phyloP scores from a whole-genome alignment of 2,113 vertebrate species.

The Amphiprion percula region DNA sequence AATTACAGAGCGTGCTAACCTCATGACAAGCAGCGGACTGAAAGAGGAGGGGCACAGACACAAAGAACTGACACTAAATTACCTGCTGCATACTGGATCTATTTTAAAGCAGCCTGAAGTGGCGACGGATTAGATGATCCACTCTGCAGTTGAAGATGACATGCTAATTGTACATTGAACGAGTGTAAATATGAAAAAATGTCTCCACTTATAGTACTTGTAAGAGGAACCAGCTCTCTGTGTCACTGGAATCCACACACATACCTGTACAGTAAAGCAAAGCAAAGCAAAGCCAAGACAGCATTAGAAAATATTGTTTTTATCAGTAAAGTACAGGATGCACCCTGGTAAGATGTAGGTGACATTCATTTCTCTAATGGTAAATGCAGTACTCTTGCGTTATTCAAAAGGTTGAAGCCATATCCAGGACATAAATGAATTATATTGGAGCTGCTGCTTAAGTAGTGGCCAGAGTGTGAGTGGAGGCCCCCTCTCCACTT shows the following conservation, averaged over 20 bases:
- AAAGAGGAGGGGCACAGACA: slow-evolving; percentile 63
- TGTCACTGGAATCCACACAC: slow-evolving; percentile 2
- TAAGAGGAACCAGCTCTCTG: slow-evolving; percentile 8
- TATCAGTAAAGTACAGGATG: slow-evolving; percentile 63
- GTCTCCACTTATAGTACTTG: slow-evolving; percentile 38
- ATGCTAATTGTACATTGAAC: slow-evolving; percentile 71
- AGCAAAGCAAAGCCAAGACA: background rate
- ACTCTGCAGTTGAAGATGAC: slow-evolving; percentile 55
- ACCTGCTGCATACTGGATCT: slow-evolving; percentile 71
- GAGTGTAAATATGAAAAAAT: slow-evolving; percentile 65
- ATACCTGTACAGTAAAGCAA: background rate
- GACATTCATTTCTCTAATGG: slow-evolving; percentile 84
- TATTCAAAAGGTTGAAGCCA: slow-evolving; percentile 79
- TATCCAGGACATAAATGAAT: slow-evolving; percentile 80
- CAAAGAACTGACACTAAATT: slow-evolving; percentile 76
- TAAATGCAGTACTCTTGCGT: slow-evolving; percentile 71
- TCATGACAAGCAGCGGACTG: slow-evolving; percentile 73
- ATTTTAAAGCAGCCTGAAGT: slow-evolving; percentile 73
- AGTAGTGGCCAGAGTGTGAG: slow-evolving; percentile 81
- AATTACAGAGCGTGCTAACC: slow-evolving; percentile 79
- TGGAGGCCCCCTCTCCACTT: slow-evolving; percentile 76
- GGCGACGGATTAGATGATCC: slow-evolving; percentile 69
- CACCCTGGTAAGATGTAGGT: slow-evolving; percentile 62
- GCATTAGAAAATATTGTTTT: slow-evolving; percentile 61
- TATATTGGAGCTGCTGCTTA: slow-evolving; percentile 78